Conservation (phyloP, 1,140 invertebrate species). For the Pollicipes pollicipes region DNA sequence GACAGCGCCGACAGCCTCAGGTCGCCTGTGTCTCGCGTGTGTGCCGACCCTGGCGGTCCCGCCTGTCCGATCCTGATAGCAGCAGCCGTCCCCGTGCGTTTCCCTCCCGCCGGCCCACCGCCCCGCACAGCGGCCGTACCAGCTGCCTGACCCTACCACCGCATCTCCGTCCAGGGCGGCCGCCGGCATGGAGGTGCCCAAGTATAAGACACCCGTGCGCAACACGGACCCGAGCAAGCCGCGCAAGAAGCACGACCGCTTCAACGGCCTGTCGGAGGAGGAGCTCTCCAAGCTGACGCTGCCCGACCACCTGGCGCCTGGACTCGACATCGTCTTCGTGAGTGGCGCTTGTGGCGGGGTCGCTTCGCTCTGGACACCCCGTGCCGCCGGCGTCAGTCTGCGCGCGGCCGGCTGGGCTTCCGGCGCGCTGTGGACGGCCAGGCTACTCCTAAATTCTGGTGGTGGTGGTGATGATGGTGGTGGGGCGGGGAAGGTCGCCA, state of each 20-base stretch:
- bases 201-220: constrained; percentile 2
- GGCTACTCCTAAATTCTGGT: too few relatives aligned
- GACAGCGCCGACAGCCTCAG: too few relatives aligned
- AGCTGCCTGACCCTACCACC: too few relatives aligned
- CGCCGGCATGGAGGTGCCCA: constrained; percentile 4
- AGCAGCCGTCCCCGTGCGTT: too few relatives aligned
- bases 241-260: constrained; percentile 84
- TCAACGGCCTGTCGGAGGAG: constrained; percentile 91
- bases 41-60: too few relatives aligned
- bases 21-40: too few relatives aligned
- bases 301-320: constrained; percentile 76
- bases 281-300: constrained; percentile 81
- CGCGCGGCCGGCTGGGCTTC: constrained; percentile 3
- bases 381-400: too few relatives aligned
- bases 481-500: too few relatives aligned
- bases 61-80: too few relatives aligned
- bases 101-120: too few relatives aligned
- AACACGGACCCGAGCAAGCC: constrained; percentile 13
- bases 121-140: too few relatives aligned
- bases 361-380: constrained; percentile 11
- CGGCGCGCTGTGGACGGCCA: neutral
- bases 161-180: neutral
- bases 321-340: constrained; percentile 95
- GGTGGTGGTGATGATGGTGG: too few relatives aligned
- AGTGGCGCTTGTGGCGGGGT: constrained; percentile 39